phyloP scores from a whole-genome alignment of 1,140 invertebrate species.

The Anastatus disparis region DNA sequence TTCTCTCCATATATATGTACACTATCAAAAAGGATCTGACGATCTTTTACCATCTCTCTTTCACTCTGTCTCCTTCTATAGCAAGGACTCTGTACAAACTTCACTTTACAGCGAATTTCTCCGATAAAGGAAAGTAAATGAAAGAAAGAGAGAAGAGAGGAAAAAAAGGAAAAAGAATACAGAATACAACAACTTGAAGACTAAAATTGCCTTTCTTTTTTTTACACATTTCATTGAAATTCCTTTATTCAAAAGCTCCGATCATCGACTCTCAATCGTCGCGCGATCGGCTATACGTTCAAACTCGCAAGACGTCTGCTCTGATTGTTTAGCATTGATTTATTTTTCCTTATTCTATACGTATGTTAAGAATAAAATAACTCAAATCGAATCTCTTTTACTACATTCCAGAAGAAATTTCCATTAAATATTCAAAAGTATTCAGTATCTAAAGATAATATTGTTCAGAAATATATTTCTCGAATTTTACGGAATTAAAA shows the following conservation, averaged over 20 bases:
- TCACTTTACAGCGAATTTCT: slow-evolving; percentile 19
- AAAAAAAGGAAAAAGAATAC: neutral
- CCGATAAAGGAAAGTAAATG: slow-evolving; percentile 8
- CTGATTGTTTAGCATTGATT: neutral
- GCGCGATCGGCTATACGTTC: neutral
- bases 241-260: slow-evolving; percentile 14
- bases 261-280: neutral
- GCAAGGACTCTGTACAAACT: slow-evolving; percentile 21
- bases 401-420: too few species aligned
- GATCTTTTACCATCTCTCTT: too few species aligned
- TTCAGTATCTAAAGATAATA: too few species aligned
- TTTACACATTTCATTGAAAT: neutral
- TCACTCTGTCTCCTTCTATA: too few species aligned
- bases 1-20: neutral
- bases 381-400: too few species aligned
- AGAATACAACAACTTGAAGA: neutral
- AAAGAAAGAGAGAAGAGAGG: too few species aligned
- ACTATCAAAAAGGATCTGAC: slow-evolving; percentile 32
- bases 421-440: too few species aligned
- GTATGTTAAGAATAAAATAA: too few species aligned
- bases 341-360: too few species aligned
- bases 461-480: too few species aligned
- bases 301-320: neutral
- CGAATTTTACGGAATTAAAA: too few species aligned
- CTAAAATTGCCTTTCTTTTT: slow-evolving; percentile 10